Evolutionary conservation across 1,140 invertebrate species (phyloP).

Genomic region (Philopotamus ludificatus): DNA sequence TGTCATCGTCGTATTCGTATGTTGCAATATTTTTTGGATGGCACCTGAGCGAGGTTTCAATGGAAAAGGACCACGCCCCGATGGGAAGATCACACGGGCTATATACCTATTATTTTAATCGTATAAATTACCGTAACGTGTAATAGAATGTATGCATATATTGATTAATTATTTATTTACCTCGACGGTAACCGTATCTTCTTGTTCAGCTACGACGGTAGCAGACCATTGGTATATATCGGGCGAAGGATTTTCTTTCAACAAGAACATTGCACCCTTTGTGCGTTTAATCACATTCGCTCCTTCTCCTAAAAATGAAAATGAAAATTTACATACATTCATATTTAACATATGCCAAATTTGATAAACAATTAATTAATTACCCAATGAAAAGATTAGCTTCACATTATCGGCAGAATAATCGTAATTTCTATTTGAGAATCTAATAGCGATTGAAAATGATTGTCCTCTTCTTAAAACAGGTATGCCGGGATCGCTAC

Average conservation of each 20-base stretch:
- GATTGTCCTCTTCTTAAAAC: slow-evolving; percentile 65
- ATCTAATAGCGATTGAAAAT: slow-evolving; percentile 63
- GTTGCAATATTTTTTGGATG: slow-evolving; percentile 42
- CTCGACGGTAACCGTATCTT: slow-evolving; percentile 56
- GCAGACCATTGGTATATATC: slow-evolving; percentile 55
- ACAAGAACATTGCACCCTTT: slow-evolving; percentile 55
- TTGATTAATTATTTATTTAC: slow-evolving; percentile 44
- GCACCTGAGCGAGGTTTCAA: slow-evolving; percentile 56
- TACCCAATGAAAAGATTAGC: slow-evolving; percentile 63
- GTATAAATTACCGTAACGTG: too few relatives aligned
- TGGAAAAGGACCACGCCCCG: slow-evolving; percentile 63
- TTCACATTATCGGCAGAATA: slow-evolving; percentile 58
- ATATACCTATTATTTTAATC: slow-evolving; percentile 53
- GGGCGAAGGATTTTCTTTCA: slow-evolving; percentile 46
- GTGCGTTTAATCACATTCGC: slow-evolving; percentile 61
- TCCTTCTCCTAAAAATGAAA: slow-evolving; percentile 55
- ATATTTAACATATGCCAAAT: background rate
- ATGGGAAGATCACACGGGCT: slow-evolving; percentile 60
- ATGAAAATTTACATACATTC: too few relatives aligned
- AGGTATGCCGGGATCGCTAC: slow-evolving; percentile 55
- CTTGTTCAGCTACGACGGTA: slow-evolving; percentile 52
- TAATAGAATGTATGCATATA: too few relatives aligned
- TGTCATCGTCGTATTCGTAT: slow-evolving; percentile 58
- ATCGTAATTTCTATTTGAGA: slow-evolving; percentile 57
- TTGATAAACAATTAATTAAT: slow-evolving; percentile 29